Evolutionary conservation across 2,888 invertebrate genomes (phyloP).

Genomic region (Callosobruchus maculatus): DNA sequence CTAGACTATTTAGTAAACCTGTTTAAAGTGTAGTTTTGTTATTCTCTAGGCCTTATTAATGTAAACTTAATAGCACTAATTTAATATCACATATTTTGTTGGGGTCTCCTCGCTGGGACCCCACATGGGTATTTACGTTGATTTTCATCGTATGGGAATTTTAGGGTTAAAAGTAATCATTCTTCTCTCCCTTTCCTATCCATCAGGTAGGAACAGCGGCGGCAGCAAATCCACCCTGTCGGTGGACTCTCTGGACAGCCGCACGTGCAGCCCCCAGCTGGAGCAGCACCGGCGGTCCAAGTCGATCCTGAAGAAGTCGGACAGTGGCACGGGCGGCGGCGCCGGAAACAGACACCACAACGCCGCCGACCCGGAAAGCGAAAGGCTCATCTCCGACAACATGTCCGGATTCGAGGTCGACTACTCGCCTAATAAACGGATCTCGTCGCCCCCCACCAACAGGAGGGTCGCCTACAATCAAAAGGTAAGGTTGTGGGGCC

Average conservation of each 20-base stretch:
- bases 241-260: conserved; percentile 64
- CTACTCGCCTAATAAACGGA: conserved; percentile 41
- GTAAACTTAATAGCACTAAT: too few species aligned
- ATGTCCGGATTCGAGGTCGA: conserved; percentile 57
- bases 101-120: too few species aligned
- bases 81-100: too few species aligned
- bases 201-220: conserved; percentile 54
- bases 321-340: conserved; percentile 58
- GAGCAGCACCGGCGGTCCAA: conserved; percentile 67
- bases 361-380: conserved; percentile 66
- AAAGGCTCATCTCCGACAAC: conserved; percentile 67
- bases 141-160: too few species aligned
- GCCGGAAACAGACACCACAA: conserved; percentile 45
- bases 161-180: too few species aligned
- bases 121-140: too few species aligned
- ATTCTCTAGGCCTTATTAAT: too few species aligned
- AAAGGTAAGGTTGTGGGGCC: conserved; percentile 14
- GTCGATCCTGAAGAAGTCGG: conserved; percentile 75
- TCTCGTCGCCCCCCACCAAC: conserved; percentile 42
- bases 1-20: too few species aligned
- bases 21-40: too few species aligned
- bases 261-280: conserved; percentile 58
- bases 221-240: conserved; percentile 66
- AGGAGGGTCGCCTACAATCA: conserved; percentile 30
- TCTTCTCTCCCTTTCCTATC: too few species aligned